phyloP scores from a whole-genome alignment of 2,113 vertebrate genomes.

The Perca fluviatilis region DNA sequence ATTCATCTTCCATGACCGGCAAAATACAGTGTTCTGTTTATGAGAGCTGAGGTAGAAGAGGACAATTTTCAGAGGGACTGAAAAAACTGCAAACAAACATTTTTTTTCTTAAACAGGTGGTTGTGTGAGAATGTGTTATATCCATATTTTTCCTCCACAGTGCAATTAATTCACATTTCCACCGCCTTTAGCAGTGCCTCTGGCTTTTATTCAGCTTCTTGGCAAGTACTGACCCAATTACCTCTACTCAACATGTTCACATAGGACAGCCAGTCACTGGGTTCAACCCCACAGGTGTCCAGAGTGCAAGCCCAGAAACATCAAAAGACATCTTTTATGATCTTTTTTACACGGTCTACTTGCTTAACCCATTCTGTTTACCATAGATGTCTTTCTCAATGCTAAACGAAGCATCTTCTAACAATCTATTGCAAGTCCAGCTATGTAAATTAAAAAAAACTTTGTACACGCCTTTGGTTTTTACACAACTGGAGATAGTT shows the following conservation, averaged over 20 bases:
- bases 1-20: constrained; percentile 34
- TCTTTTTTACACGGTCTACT: constrained; percentile 66
- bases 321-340: constrained; percentile 74
- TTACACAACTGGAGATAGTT: not conserved
- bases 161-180: constrained; percentile 20
- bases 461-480: not conserved
- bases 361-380: constrained; percentile 60
- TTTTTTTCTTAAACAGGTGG: not conserved
- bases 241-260: constrained; percentile 38
- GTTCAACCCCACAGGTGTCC: constrained; percentile 78
- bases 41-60: not conserved
- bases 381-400: constrained; percentile 55
- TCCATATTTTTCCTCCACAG: not conserved
- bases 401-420: constrained; percentile 43
- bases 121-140: not conserved
- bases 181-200: not conserved
- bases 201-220: constrained; percentile 49
- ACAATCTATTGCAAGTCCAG: not conserved
- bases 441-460: not conserved
- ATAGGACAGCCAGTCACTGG: constrained; percentile 56
- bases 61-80: not conserved
- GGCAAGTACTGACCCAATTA: constrained; percentile 66
- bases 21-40: constrained; percentile 1
- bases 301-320: constrained; percentile 60
- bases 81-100: not conserved